phyloP scores from a whole-genome alignment of 2,113 vertebrate species.

The Petromus typicus region DNA sequence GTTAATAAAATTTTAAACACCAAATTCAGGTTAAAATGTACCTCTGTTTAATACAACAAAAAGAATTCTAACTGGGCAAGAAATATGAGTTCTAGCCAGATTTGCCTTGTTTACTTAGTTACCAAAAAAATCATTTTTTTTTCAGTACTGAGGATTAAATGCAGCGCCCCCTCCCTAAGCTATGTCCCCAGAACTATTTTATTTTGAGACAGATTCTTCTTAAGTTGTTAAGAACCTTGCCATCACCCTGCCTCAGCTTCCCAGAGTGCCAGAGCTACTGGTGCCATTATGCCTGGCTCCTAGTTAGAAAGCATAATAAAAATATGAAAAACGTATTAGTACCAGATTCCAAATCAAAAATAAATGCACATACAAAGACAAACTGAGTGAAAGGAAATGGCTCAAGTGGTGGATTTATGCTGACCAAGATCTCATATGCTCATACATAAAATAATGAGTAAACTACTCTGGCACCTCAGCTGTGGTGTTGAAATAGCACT shows the following conservation, averaged over 20 bases:
- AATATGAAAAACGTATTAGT: not conserved
- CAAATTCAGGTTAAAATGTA: not conserved
- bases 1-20: constrained; percentile 36
- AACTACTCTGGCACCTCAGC: not conserved
- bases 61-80: not conserved
- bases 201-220: not conserved
- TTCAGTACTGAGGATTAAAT: not conserved
- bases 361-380: not conserved
- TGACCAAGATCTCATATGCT: not conserved
- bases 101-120: not conserved
- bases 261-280: not conserved
- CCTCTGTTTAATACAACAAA: not conserved
- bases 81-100: not conserved
- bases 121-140: not conserved
- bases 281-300: not conserved
- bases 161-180: not conserved
- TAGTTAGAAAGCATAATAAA: constrained; percentile 19
- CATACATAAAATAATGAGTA: not conserved
- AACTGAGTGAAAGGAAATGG: not conserved
- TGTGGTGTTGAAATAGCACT: not conserved
- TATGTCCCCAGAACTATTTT: not conserved
- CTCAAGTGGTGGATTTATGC: not conserved
- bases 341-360: not conserved
- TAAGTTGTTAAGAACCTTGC: not conserved
- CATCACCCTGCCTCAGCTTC: not conserved